These are phyloP conservation scores for Trichopria drosophilae DNA, from an alignment of 2,888 invertebrate genomes.

Conservation along the genomic window DNA sequence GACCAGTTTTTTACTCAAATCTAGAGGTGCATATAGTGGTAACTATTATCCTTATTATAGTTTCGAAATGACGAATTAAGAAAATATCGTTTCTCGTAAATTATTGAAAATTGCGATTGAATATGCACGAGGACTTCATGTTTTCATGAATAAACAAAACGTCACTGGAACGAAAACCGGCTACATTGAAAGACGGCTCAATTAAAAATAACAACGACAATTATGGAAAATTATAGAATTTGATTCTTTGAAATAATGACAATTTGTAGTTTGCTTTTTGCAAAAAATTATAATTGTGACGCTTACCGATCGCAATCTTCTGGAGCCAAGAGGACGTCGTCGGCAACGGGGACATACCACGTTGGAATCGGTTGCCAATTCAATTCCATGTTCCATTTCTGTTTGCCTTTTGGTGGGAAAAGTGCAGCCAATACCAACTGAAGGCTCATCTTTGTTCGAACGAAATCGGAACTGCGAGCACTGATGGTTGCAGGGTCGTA, in stretches of 20 bases:
- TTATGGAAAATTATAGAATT: not conserved
- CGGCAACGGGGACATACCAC: conserved; percentile 4
- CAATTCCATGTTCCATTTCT: conserved; percentile 63
- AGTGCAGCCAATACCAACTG: conserved; percentile 70
- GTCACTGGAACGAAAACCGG: no score
- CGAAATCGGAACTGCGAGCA: conserved; percentile 68
- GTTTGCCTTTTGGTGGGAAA: conserved; percentile 64
- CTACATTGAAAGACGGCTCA: no score
- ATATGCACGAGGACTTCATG: no score
- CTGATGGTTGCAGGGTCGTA: conserved; percentile 54
- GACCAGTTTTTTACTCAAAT: no score
- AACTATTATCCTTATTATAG: no score
- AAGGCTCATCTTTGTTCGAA: conserved; percentile 75
- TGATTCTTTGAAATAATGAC: no score
- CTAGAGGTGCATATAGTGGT: no score
- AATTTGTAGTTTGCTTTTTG: no score
- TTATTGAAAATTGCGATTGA: no score
- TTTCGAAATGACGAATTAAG: no score
- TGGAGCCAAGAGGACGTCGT: conserved; percentile 39
- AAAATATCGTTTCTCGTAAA: no score
- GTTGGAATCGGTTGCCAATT: conserved; percentile 69
- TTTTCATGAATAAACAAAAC: no score
- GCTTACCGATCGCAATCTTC: conserved; percentile 36
- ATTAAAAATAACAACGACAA: not conserved
- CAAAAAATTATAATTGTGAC: not conserved